Conservation (phyloP, 2,113 vertebrate species). For the Saguinus midas region DNA sequence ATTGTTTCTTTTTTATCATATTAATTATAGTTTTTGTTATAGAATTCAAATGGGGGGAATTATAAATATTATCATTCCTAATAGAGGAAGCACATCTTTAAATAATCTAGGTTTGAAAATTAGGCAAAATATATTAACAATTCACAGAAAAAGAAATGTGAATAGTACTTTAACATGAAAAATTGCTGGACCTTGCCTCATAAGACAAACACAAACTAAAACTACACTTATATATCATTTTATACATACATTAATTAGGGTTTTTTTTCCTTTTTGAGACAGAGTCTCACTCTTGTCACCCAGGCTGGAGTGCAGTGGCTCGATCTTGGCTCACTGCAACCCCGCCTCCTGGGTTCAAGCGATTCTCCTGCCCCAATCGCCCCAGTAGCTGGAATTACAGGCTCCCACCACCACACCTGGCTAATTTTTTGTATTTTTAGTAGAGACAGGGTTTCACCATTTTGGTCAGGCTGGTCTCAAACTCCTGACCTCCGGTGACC, state of each 20-base stretch:
- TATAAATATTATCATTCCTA: neutral
- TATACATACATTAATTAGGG: neutral
- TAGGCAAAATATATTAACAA: neutral
- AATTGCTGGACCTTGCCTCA: neutral
- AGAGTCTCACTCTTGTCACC: too few relatives aligned
- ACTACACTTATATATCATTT: neutral
- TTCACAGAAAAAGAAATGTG: neutral
- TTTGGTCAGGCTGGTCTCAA: too few relatives aligned
- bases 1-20: neutral
- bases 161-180: neutral
- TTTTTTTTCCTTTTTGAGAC: too few relatives aligned
- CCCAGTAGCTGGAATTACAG: too few relatives aligned
- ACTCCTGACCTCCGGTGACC: too few relatives aligned
- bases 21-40: neutral
- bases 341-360: too few relatives aligned
- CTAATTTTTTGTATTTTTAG: too few relatives aligned
- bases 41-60: neutral
- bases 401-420: too few relatives aligned
- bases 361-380: too few relatives aligned
- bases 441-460: too few relatives aligned
- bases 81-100: neutral
- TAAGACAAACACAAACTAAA: neutral
- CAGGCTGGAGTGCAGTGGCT: too few relatives aligned
- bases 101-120: neutral
- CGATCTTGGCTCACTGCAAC: too few relatives aligned